Evolutionary conservation across 2,888 invertebrate species (phyloP).

Genomic region (Cordilura impudica): DNA sequence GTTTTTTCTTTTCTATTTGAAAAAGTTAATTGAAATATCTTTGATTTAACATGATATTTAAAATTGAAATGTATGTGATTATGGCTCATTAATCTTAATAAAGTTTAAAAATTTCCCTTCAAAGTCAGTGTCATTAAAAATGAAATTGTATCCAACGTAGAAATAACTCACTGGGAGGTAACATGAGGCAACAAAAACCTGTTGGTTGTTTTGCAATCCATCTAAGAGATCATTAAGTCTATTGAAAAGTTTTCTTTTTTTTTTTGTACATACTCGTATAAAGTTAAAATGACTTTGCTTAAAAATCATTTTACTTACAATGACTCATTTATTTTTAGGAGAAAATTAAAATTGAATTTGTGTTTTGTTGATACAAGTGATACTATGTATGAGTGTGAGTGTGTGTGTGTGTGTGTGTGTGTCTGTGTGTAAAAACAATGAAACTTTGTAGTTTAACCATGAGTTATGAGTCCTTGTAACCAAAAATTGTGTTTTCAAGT

Average conservation of each 20-base stretch:
- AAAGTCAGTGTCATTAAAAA: slow-evolving; percentile 63
- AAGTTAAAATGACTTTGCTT: slow-evolving; percentile 3
- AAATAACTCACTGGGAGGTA: slow-evolving; percentile 6
- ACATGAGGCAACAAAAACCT: slow-evolving; percentile 30
- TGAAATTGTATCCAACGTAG: background rate
- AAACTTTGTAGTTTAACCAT: slow-evolving; percentile 54
- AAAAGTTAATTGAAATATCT: slow-evolving; percentile 48
- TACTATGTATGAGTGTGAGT: background rate
- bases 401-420: background rate
- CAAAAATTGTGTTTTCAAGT: slow-evolving; percentile 30
- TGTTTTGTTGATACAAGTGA: too few species aligned
- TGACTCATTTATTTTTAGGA: slow-evolving; percentile 27
- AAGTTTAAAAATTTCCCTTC: slow-evolving; percentile 46
- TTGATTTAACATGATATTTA: slow-evolving; percentile 44
- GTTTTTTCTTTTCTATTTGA: slow-evolving; percentile 1
- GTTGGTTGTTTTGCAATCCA: slow-evolving; percentile 23
- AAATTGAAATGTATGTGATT: slow-evolving; percentile 20
- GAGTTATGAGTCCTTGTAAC: slow-evolving; percentile 59
- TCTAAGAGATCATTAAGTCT: background rate
- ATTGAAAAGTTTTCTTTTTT: slow-evolving; percentile 9
- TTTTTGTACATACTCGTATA: too few species aligned
- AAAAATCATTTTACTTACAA: slow-evolving; percentile 16
- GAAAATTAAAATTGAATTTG: slow-evolving; percentile 17
- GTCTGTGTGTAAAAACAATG: background rate
- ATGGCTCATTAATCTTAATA: slow-evolving; percentile 67